phyloP scores from a whole-genome alignment of 2,797 vertebrate genomes.

The Scarus forsteni region DNA sequence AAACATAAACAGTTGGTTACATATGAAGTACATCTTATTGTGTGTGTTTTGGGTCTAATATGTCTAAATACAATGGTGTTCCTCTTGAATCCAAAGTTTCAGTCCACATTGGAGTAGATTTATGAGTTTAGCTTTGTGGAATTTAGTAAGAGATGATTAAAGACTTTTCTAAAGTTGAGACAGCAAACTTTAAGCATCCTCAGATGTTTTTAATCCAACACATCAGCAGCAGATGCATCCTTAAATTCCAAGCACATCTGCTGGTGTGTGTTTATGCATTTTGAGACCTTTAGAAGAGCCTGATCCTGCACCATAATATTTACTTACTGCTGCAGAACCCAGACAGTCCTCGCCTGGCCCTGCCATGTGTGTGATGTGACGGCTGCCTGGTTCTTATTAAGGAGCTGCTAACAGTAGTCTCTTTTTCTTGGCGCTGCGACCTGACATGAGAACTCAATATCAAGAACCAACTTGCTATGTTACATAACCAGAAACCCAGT shows the following conservation, averaged over 20 bases:
- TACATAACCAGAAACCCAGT: constrained; percentile 65
- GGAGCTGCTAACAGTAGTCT: constrained; percentile 73
- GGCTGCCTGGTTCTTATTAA: constrained; percentile 62
- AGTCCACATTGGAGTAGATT: background rate
- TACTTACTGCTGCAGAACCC: constrained; percentile 34
- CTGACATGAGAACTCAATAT: constrained; percentile 67
- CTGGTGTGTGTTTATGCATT: constrained; percentile 34
- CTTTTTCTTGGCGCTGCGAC: constrained; percentile 75
- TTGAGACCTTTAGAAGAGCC: constrained; percentile 32
- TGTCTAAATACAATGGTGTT: background rate
- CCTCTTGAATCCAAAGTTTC: background rate
- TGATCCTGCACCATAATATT: constrained; percentile 63
- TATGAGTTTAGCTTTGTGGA: background rate
- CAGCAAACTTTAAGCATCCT: constrained; percentile 13
- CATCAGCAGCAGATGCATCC: constrained; percentile 23
- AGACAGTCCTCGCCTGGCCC: constrained; percentile 31
- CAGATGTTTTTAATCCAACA: constrained; percentile 17
- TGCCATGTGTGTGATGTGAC: constrained; percentile 45
- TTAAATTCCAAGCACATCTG: constrained; percentile 41
- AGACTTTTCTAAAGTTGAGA: constrained; percentile 1
- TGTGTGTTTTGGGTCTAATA: background rate
- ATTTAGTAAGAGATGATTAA: background rate
- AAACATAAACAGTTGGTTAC: no score
- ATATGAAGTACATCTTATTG: no score
- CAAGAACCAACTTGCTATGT: constrained; percentile 46